Evolutionary conservation across 1,140 invertebrate genomes (phyloP), one percentile per base, ranked within the genome.

Genomic region (Trachymyrmex septentrionalis): DNA sequence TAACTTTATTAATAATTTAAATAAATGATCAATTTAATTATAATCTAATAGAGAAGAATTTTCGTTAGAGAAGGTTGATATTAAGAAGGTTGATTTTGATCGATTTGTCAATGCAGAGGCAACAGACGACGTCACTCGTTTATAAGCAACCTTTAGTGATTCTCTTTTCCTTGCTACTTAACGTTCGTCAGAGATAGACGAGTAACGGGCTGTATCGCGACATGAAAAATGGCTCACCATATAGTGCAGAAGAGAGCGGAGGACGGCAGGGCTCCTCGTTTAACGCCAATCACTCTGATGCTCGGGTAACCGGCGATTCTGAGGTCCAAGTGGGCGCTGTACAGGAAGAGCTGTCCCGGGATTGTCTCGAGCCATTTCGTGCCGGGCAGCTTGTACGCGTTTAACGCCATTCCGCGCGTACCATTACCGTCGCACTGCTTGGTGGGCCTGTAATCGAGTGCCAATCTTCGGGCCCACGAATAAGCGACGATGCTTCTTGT

Each of bases 381-480:
- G 85, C 73, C 82, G 85, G 86, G 71, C 73, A 91, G 88, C 81
- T 92, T 90, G 88, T 89, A 87, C 67, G 91, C 87, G 88, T 92
- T 91, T 86, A 87, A 81, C 76, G 91, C 85, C 90, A 91, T 91
- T 76, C 87, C 91, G 76, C 89, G 89, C 87, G 88, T 92, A 88
- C 87, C 88, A 92, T 93, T 92, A 90, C 90, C 90, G 87, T 93
- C 92, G 89, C 93, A 94, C 87, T 93, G 91, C 86, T 90, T 92
- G 76, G 94, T 92, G 86, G 92, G 93, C 67, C 94, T 92, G 91
- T 94, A 94, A 93, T 94, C 93, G 92, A 94, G 94, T 91, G 93
- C 94, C 93, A 94, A 93, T 94, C 94, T 94, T 89, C 93, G 92
- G 86, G 94, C 93, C 94, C 94, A 94, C 75, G 94, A 94, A 89